Evolutionary conservation across 35 echinoderm and acorn worm genomes (phyloP).

Genomic region (Holothuria glaberrima): DNA sequence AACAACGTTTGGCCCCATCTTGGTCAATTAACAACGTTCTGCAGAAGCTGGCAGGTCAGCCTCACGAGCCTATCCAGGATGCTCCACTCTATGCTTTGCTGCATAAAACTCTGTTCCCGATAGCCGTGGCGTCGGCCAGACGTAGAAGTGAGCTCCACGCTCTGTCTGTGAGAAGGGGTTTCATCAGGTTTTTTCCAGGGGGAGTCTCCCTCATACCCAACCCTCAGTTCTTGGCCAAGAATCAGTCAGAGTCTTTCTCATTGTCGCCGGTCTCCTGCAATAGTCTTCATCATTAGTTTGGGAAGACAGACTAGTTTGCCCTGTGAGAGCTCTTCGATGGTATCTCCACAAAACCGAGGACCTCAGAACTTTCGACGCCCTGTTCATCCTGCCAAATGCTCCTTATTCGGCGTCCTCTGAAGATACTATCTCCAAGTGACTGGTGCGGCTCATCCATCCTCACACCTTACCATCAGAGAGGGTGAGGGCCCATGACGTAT

Average conservation of each 20-base stretch:
- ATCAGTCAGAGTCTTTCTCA: constrained; percentile 9
- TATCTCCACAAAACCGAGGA: not conserved
- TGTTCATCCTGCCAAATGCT: not conserved
- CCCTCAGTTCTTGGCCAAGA: not conserved
- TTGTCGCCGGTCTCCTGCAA: not conserved
- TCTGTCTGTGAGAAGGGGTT: not conserved
- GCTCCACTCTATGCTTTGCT: not conserved
- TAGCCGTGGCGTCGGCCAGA: constrained; percentile 1
- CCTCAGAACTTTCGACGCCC: not conserved
- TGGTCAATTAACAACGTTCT: constrained; percentile 38
- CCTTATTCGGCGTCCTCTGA: not conserved
- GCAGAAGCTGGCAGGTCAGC: not conserved
- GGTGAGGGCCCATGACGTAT: not conserved
- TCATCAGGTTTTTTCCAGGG: not conserved
- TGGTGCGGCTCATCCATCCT: not conserved
- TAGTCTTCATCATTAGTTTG: not conserved
- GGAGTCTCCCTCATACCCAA: not conserved
- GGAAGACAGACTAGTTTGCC: constrained; percentile 15
- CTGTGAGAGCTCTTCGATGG: not conserved
- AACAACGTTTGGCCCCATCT: not conserved
- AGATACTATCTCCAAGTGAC: not conserved
- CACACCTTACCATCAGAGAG: not conserved
- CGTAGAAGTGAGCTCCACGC: constrained; percentile 14
- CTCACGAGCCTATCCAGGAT: constrained; percentile 1
- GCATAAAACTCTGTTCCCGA: constrained; percentile 15